These are phyloP conservation scores for Anseranas semipalmata DNA, from an alignment of 2,113 vertebrate genomes.

Conservation along the genomic window DNA sequence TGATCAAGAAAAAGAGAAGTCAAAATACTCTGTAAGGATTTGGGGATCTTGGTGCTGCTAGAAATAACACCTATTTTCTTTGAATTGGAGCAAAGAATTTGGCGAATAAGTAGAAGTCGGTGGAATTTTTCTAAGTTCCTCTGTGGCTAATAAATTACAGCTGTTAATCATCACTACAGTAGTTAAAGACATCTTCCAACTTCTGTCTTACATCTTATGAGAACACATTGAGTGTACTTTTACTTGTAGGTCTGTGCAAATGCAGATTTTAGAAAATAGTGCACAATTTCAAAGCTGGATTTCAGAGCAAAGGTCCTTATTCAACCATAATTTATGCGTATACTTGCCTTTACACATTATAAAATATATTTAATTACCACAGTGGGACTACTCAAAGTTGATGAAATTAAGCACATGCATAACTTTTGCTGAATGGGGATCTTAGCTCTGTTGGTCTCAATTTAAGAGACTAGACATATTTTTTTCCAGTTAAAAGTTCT, in stretches of 20 bases:
- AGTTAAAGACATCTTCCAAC: neutral
- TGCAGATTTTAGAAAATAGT: neutral
- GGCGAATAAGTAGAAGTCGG: neutral
- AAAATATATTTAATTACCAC: neutral
- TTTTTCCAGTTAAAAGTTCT: neutral
- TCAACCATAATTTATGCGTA: neutral
- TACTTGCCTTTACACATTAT: neutral
- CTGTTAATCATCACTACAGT: neutral
- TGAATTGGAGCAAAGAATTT: neutral
- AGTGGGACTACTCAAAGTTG: neutral
- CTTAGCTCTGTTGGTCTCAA: neutral
- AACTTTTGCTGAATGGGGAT: neutral
- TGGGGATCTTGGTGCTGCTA: neutral
- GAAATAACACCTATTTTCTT: neutral
- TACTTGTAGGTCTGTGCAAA: neutral
- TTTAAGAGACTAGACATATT: neutral
- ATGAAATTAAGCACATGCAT: neutral
- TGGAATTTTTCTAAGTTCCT: conserved; percentile 16
- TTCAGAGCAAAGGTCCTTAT: neutral
- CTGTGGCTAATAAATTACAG: neutral
- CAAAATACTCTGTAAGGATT: neutral
- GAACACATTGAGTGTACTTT: neutral
- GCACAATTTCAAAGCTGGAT: neutral
- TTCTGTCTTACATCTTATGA: neutral
- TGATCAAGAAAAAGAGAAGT: neutral